Percentiles rank a stretch among this genome's conserved stretches.
phyloP scores from a whole-genome alignment of 1,140 invertebrate species.

The Periplaneta americana region DNA sequence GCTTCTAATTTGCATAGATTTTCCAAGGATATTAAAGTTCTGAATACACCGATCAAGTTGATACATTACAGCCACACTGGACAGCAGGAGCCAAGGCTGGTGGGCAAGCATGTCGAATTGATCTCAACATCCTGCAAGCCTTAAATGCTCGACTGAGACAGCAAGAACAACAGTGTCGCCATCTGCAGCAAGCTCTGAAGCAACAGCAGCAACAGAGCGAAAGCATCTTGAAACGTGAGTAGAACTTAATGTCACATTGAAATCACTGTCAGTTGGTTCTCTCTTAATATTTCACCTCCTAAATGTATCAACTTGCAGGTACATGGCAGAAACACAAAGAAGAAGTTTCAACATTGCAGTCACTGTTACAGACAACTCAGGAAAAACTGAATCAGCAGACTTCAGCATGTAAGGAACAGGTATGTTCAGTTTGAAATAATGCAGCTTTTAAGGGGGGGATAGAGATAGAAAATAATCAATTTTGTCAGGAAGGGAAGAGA shows the following conservation, averaged over 20 bases:
- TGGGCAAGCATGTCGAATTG: constrained; percentile 30
- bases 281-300: no score
- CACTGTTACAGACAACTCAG: constrained; percentile 49
- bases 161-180: constrained; percentile 53
- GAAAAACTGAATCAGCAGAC: constrained; percentile 58
- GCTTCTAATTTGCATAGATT: no score
- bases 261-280: background rate
- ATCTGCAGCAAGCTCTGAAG: constrained; percentile 52
- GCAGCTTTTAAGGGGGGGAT: no score
- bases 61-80: constrained; percentile 29
- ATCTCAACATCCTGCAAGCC: constrained; percentile 39
- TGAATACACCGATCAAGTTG: no score
- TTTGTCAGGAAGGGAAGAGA: no score
- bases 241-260: background rate
- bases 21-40: no score
- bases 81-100: constrained; percentile 21
- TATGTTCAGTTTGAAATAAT: no score
- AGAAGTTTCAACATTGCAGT: constrained; percentile 52
- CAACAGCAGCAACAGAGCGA: constrained; percentile 59
- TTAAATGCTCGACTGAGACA: constrained; percentile 41
- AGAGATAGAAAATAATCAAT: no score
- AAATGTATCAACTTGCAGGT: no score
- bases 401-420: constrained; percentile 42
- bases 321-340: constrained; percentile 55
- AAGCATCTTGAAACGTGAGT: constrained; percentile 57